These are phyloP conservation scores for Physocephala rufipes DNA, from an alignment of 2,888 invertebrate species.

Conservation along the genomic window DNA sequence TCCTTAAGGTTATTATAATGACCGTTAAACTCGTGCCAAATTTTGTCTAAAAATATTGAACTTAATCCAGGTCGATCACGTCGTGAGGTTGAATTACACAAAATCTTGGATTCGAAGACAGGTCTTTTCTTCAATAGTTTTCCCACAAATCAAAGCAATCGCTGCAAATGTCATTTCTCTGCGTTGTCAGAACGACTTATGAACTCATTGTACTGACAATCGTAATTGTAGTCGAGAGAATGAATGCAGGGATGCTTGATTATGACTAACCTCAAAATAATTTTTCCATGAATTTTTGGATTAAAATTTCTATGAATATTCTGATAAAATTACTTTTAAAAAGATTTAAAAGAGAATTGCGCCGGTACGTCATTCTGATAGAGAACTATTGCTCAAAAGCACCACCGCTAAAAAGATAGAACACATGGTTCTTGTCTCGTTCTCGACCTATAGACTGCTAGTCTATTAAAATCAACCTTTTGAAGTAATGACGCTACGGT, in stretches of 20 bases:
- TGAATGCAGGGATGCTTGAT: neutral
- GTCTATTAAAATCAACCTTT: neutral
- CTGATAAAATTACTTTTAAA: neutral
- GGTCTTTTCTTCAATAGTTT: too few species aligned
- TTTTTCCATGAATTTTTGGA: slow-evolving; percentile 25
- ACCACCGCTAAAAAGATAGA: neutral
- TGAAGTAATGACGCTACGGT: neutral
- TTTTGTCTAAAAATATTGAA: too few species aligned
- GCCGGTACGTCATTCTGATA: neutral
- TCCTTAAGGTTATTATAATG: too few species aligned
- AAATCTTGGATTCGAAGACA: too few species aligned
- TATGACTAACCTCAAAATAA: slow-evolving; percentile 35
- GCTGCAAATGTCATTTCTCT: neutral
- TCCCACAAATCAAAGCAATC: neutral
- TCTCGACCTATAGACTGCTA: neutral
- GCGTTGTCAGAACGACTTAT: neutral
- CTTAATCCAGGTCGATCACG: too few species aligned
- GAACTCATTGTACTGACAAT: too few species aligned
- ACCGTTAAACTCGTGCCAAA: too few species aligned
- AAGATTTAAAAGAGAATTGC: neutral
- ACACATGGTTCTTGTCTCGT: slow-evolving; percentile 34
- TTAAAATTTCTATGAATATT: neutral
- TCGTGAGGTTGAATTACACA: too few species aligned
- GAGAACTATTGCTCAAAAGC: neutral
- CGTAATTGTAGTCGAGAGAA: too few species aligned